Base-by-base conservation (phyloP, 1,140 invertebrate species). In the Samia ricini region DNA sequence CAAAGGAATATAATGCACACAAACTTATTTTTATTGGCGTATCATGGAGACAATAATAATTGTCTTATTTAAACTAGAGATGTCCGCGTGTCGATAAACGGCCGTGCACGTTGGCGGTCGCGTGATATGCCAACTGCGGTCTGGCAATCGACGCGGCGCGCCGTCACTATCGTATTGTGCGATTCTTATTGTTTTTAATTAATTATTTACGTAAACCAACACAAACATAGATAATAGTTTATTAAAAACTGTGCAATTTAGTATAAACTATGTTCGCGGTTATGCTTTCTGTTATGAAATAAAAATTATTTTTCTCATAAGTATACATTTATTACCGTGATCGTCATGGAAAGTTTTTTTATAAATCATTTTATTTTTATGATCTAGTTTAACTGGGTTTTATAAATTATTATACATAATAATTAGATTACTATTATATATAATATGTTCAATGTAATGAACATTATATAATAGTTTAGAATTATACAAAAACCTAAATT, bases 41-140 rank as follows among this genome's bases (percentile, higher is more conserved):
- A 42, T 42, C 33, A 42, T 1, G n/a, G n/a, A 15, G 33, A 42
- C 33, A 42, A 42, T 42, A 42, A 42, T 42, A 42, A 42, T 42
- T 42, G 33, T 55, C 52, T 21, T 24, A 24, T 24, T 55, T n/a
- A 21, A 22, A 55, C 21, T 55, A 55, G 52, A 55, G 52, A 55
- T 55, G 52, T 23, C 21, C 52, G 24, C 22, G 21, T n/a, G 7
- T 21, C 52, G 52, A 55, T 55, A 55, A 55, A 55, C 2, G 52
- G 22, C 26, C 55, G 59, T 33, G 42, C 61, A 54, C 61, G 63
- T 51, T 57, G 49, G 29, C 48, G 69, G 68, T 76, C 71, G 79
- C 79, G 79, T 81, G 79, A 81, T 77, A 79, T 81, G 76, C 70
- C 79, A 74, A 63, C 69, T 22, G 59, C 20, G 56, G 59, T 51